These are phyloP conservation scores for Cecidostiba fungosa DNA, from an alignment of 2,888 invertebrate genomes.

Conservation along the genomic window DNA sequence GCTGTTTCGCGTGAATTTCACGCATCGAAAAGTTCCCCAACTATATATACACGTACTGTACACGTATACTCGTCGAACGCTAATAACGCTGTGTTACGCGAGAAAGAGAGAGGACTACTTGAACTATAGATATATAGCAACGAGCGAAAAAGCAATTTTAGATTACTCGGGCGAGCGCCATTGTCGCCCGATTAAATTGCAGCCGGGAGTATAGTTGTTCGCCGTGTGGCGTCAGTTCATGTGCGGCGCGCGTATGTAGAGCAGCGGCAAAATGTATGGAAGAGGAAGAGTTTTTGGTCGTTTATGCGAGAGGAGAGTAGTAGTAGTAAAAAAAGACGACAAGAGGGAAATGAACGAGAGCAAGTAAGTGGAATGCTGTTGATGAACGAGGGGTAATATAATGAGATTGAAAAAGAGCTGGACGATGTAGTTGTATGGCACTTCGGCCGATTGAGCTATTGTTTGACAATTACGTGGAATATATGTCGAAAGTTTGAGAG, in stretches of 20 bases:
- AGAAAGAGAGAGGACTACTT: neutral
- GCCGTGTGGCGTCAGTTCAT: neutral
- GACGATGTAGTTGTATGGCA: neutral
- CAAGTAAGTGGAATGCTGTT: neutral
- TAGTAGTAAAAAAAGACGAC: neutral
- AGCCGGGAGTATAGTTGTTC: slow-evolving; percentile 17
- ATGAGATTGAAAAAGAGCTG: slow-evolving; percentile 2
- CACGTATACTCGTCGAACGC: slow-evolving; percentile 41
- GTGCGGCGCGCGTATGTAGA: neutral
- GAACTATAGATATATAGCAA: neutral
- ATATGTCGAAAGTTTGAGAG: neutral
- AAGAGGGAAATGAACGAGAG: neutral
- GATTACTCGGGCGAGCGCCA: slow-evolving; percentile 67
- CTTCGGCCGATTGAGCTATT: no score
- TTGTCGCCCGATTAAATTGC: slow-evolving; percentile 71
- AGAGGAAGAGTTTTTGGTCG: neutral
- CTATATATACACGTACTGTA: neutral
- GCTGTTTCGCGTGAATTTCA: slow-evolving; percentile 62
- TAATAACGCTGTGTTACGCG: slow-evolving; percentile 34
- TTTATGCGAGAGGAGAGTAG: neutral
- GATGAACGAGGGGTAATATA: slow-evolving; percentile 1
- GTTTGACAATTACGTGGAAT: no score
- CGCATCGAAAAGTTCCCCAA: slow-evolving; percentile 59
- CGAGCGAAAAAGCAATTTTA: slow-evolving; percentile 68
- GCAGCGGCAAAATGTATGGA: neutral